Percentiles rank a stretch among this genome's conserved stretches.
phyloP scores from a whole-genome alignment of 2,888 invertebrate genomes.

The Tolmerus cingulatus region DNA sequence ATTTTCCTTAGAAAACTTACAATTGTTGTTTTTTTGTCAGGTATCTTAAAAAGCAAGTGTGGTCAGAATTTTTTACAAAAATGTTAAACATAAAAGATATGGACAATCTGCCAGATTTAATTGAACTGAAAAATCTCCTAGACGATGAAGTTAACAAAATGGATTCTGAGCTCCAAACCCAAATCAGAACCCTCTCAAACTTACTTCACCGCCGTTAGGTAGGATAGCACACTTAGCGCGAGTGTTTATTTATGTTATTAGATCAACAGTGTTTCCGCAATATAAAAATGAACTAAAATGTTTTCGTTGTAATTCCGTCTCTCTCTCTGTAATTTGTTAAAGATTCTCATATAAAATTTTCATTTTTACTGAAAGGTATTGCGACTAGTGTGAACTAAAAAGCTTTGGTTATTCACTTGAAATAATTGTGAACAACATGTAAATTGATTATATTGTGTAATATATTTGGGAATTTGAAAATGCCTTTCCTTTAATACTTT shows the following conservation, averaged over 20 bases:
- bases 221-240: background rate
- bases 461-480: background rate
- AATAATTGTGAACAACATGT: background rate
- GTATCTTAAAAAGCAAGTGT: slow-evolving; percentile 77
- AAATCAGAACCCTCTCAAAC: slow-evolving; percentile 62
- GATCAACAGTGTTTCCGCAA: background rate
- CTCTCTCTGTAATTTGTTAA: background rate
- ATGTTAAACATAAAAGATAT: slow-evolving; percentile 85
- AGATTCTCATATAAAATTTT: background rate
- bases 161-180: slow-evolving; percentile 62
- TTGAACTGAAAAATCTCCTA: slow-evolving; percentile 58
- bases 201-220: slow-evolving; percentile 59
- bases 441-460: background rate
- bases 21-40: slow-evolving; percentile 60
- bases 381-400: background rate
- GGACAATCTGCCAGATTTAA: slow-evolving; percentile 75
- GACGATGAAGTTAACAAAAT: slow-evolving; percentile 61
- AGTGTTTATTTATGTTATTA: background rate
- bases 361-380: background rate
- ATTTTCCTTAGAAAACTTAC: background rate
- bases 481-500: background rate
- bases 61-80: slow-evolving; percentile 83
- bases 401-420: background rate
- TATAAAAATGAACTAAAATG: background rate
- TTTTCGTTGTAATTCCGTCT: background rate